Evolutionary conservation across 2,113 vertebrate species (phyloP), one percentile per base, ranked within the genome.

Genomic region (Australoheros scitulus): DNA sequence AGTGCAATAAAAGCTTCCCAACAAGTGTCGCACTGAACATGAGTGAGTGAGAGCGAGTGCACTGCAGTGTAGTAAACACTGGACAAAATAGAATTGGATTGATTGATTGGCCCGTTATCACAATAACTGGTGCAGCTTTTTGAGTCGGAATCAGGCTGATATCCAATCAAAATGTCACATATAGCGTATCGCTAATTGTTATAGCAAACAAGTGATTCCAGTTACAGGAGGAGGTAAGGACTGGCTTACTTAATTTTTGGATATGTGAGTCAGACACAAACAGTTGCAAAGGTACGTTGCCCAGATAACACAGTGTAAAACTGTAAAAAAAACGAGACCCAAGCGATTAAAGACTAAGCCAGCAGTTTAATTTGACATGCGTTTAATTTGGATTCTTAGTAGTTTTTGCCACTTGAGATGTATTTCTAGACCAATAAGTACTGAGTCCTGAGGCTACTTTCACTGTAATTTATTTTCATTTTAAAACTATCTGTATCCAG

Each of bases 1-100:
- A 7, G 65, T n/a, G 26, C 26, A 72, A 52, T 72, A 72, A 32
- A 72, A 72, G 65, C 65, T 72, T 72, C 65, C 65, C 24, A 72
- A 47, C 65, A 72, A 72, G 65, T 52, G 65, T 52, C 52, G 52
- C 65, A 52, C 43, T 20, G 47, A 52, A 52, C 26, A 4, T 72
- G 52, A 72, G 24, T 70, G 43, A 52, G 43, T 50, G 43, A 72
- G 10, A 52, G 65, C 26, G 3, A 72, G 65, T 29, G 47, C 26
- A 26, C 65, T 52, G 65, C 65, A 52, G 65, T 52, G 26, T 32
- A 52, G 47, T 52, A 52, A 72, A 72, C 43, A 52, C 47, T 13
- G 26, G 26, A 72, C 43, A 72, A 29, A 52, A 72, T n/a, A 52
- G 26, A 72, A 32, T 6, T 52, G 43, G 1, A 72, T 11, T 72